Evolutionary conservation across 2,113 vertebrate species (phyloP).

Genomic region (Mus musculus): GRCm39 chr17:8294001-8294500

Average conservation of each 20-base stretch:
- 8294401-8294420: rapidly evolving
- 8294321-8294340: background rate
- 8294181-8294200: background rate
- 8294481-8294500: no score
- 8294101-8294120: background rate
- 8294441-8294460: background rate
- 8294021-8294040: no score
- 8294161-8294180: slow-evolving; percentile 13
- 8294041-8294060: no score
- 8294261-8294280: background rate
- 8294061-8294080: no score
- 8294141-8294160: background rate
- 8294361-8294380: background rate
- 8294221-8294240: background rate
- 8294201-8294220: slow-evolving; percentile 13
- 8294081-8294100: background rate
- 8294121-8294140: background rate
- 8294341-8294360: no score
- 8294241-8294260: background rate
- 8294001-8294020: no score
- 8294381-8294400: background rate
- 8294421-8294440: no score
- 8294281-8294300: background rate
- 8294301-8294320: background rate
- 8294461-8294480: background rate